phyloP scores from a whole-genome alignment of 2,888 invertebrate genomes.

The Leptinotarsa rubiginosa region DNA sequence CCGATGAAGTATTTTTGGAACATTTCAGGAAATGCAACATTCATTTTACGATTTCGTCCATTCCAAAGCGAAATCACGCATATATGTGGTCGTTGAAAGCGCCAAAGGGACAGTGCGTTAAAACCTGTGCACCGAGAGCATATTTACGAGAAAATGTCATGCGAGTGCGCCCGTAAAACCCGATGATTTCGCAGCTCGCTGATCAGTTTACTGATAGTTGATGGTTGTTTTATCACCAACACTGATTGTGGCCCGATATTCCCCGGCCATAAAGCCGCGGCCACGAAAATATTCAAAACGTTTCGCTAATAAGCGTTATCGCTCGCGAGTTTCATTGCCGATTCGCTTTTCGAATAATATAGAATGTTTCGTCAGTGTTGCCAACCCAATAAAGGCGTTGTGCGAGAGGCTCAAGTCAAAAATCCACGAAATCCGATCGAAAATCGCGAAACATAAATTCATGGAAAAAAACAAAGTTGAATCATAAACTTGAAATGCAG shows the following conservation, averaged over 20 bases:
- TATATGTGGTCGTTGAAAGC: conserved; percentile 52
- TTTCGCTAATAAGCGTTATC: conserved; percentile 59
- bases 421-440: no score
- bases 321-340: conserved; percentile 53
- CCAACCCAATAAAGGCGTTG: not conserved
- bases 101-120: conserved; percentile 55
- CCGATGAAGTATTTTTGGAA: no score
- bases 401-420: no score
- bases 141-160: conserved; percentile 59
- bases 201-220: conserved; percentile 63
- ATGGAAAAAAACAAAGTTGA: no score
- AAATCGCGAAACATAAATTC: no score
- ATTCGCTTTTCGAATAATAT: conserved; percentile 41
- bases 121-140: conserved; percentile 44
- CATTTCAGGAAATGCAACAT: no score
- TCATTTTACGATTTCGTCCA: no score
- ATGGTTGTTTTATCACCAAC: conserved; percentile 64
- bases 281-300: conserved; percentile 61
- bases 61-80: not conserved
- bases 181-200: conserved; percentile 64
- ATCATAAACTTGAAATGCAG: no score
- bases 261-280: conserved; percentile 60
- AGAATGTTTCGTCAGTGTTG: conserved; percentile 34
- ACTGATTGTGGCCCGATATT: conserved; percentile 62
- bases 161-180: conserved; percentile 60